phyloP scores from a whole-genome alignment of 2,888 invertebrate genomes.

The Sinhomidia bicolor region DNA sequence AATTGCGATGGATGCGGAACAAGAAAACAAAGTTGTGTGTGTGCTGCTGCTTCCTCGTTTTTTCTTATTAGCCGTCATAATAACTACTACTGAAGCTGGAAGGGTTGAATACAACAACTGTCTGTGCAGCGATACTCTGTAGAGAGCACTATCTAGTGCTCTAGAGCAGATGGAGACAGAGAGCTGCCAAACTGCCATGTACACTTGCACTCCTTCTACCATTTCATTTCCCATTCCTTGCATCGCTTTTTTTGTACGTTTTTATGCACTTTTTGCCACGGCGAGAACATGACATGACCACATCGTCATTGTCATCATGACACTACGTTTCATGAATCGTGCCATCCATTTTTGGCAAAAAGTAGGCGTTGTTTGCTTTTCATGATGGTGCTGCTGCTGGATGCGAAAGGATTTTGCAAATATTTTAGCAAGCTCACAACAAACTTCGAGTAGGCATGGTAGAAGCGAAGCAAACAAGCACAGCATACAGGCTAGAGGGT shows the following conservation, averaged over 20 bases:
- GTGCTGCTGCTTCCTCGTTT: not conserved
- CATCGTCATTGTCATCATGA: not conserved
- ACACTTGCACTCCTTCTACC: not conserved
- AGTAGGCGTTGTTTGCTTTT: not conserved
- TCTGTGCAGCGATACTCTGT: too few species aligned
- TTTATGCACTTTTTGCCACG: not conserved
- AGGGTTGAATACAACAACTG: too few species aligned
- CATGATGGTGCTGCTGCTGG: not conserved
- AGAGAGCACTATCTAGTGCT: too few species aligned
- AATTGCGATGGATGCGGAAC: constrained; percentile 5
- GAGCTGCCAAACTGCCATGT: not conserved
- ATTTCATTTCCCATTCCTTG: too few species aligned
- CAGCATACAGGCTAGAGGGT: not conserved
- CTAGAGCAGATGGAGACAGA: not conserved
- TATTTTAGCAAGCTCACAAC: too few species aligned
- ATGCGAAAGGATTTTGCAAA: too few species aligned
- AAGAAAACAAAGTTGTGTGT: not conserved
- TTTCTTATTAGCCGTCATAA: not conserved
- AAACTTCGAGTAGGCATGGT: too few species aligned
- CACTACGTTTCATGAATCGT: not conserved
- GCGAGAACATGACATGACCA: not conserved
- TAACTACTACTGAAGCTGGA: too few species aligned
- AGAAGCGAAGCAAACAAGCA: too few species aligned
- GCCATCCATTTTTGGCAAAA: not conserved
- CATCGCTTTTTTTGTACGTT: too few species aligned